Base-by-base conservation (phyloP, 2,888 invertebrate species). In the Eristalis pertinax region DNA sequence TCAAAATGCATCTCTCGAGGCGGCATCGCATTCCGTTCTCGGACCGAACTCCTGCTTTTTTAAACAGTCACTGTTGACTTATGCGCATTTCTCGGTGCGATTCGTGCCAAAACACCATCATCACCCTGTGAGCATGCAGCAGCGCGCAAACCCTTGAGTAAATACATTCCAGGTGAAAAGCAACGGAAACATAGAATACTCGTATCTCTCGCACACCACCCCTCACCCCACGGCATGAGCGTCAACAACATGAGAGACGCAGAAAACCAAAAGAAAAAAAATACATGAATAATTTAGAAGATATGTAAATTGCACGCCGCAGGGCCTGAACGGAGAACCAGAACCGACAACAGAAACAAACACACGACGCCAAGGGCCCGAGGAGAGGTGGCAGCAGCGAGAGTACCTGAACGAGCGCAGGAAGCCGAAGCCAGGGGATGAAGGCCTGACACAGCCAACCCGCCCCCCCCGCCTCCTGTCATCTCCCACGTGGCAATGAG, bases 251-350 rank as follows among this genome's bases (percentile, higher is more conserved):
- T 43, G n/a, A 43, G 43, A n/a, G 43, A 43, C 43, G n/a, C 41
- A 43, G 15, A n/a, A 19, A 50, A 38, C 13, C n/a, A n/a, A n/a
- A n/a, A n/a, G n/a, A n/a, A n/a, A 38, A 8, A 50, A 50, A 63
- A 70, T 80, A 80, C 79, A 84, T 87, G 84, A 87, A 87, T 87
- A 84, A 84, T 80, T 87, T 87, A 84, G 75, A 69, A 76, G 84
- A 73, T 75, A 84, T 80, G 84, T 73, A 87, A 87, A 87, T 87
- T 84, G 68, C 64, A 69, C 60, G 24, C 83, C 79, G 75, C 58
- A 64, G 38, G 72, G 72, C 65, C 38, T 13, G 26, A 56, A 56
- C n/a, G 43, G n/a, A 24, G 60, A 60, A 70, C 13, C 64, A n/a
- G 32, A 32, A n/a, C 11, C 32, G 32, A 68, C 26, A 29, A 24